Evolutionary conservation across 2,888 invertebrate genomes (phyloP), one percentile per base, ranked within the genome.

Genomic region (Metalampra italica): DNA sequence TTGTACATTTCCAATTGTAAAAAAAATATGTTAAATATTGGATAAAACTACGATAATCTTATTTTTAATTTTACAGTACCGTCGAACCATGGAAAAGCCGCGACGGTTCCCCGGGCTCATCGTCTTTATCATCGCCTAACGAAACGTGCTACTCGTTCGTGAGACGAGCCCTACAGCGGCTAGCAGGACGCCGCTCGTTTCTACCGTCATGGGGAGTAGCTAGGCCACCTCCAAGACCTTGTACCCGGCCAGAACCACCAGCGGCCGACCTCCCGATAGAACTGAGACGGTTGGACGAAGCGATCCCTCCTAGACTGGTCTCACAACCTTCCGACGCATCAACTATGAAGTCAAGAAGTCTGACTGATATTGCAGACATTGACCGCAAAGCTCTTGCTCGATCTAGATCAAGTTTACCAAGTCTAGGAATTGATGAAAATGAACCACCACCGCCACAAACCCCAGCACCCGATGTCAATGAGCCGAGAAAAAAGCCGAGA

Each of bases 61-160:
- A 32, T 32, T 32, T 32, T 8, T n/a, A n/a, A n/a, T n/a, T n/a
- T 43, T 43, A 29, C 77, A 82, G 82, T 34, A 75, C 74, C 50
- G 64, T 68, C n/a, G 88, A 87, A 53, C 78, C 79, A 13, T 88
- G 88, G 88, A 88, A 86, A 65, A 84, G 71, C 56, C 77, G 91
- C 75, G 79, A 92, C 59, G 91, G 91, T 12, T 92, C 92, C 0
- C 94, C 94, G 14, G 96, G 96, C 64, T 96, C 96, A 54, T 96
- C 97, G 15, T 96, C 96, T 55, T 91, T 97, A 36, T 96, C 96
- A 45, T 96, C 96, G 55, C 97, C 97, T 4, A 97, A 97, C 72
- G 97, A 97, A 85, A 97, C 97, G 3, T 97, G 97, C 76, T 97
- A 97, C 82, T 97, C 97, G 65, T 97, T 97, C 76, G 96, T 97